Conservation (phyloP, 1,140 invertebrate genomes). For the Rhopalosiphum maidis region DNA sequence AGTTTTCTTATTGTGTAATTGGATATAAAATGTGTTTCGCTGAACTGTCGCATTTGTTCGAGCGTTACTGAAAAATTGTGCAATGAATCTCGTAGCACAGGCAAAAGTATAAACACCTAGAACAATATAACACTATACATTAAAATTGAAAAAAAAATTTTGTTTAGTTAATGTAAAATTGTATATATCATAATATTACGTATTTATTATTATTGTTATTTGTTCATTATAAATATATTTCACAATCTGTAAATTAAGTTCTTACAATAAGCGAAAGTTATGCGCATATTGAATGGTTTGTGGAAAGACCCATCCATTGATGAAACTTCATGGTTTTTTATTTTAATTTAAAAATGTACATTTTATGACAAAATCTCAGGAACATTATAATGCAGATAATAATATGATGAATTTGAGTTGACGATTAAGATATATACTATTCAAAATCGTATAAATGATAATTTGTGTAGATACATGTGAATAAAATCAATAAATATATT, state of each 20-base stretch:
- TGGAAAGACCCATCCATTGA: not conserved
- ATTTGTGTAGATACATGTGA: not conserved
- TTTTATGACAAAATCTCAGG: too few species aligned
- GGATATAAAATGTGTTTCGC: not conserved
- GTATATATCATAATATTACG: not conserved
- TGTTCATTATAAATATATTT: not conserved
- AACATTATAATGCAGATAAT: too few species aligned
- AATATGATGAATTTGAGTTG: not conserved
- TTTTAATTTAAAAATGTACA: not conserved
- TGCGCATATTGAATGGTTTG: not conserved
- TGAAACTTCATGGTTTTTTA: not conserved
- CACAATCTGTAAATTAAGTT: not conserved
- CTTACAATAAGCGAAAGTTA: not conserved
- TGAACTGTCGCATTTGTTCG: conserved; percentile 31
- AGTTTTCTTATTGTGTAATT: conserved; percentile 4
- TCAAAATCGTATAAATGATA: not conserved
- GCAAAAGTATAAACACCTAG: conserved; percentile 23
- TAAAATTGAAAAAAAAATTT: not conserved
- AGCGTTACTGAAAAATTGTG: conserved; percentile 26
- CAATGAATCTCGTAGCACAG: conserved; percentile 13
- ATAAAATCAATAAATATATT: not conserved
- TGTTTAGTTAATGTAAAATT: not conserved
- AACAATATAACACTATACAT: not conserved
- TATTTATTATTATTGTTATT: not conserved
- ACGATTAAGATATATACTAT: not conserved